Evolutionary conservation across 2,113 vertebrate species (phyloP), one percentile per base, ranked within the genome.

Genomic region (Phalacrocorax aristotelis): DNA sequence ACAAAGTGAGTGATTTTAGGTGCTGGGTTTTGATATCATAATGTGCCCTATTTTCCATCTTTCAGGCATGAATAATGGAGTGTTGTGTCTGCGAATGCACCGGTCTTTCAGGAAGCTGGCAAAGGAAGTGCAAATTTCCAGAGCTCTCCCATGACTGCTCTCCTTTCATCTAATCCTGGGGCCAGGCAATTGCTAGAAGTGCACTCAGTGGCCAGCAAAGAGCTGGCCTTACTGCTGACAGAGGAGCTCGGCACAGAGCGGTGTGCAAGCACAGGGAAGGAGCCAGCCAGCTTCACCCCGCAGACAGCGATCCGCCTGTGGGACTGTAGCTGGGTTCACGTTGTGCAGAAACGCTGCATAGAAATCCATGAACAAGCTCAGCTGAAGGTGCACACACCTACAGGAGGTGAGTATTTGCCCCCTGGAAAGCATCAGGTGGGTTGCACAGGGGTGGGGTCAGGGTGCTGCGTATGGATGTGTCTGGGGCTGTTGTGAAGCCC

Each of bases 341-440:
- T 3, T 2, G 0, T 7, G 38, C 64, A 60, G 65, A 34, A 21
- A 30, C 2, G 0, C 7, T 30, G 38, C 4, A 4, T 19, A 7
- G 27, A 49, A 61, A 66, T 13, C 46, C 19, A 7, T 7, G 15
- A 54, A 9, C 5, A 29, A 22, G n/a, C 14, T 54, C 0, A 0
- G 3, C 21, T 65, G 54, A 11, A 0, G 5, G 26, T 32, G 15
- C 18, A 27, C 13, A 6, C 40, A 42, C 38, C n/a, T 42, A 6
- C 15, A 40, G 21, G 22, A 36, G 80, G 26, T n/a, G 13, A 38
- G 6, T 19, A 7, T 52, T 25, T 0, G 1, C n/a, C 61, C 44
- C 19, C 27, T 17, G 52, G 52, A 66, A 49, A 86, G n/a, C 23
- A 62, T 18, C 36, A 48, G 54, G 16, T 36, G 49, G 38, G 26